These are phyloP conservation scores for Daktulosphaira vitifoliae DNA, from an alignment of 1,140 invertebrate genomes.

Conservation along the genomic window DNA sequence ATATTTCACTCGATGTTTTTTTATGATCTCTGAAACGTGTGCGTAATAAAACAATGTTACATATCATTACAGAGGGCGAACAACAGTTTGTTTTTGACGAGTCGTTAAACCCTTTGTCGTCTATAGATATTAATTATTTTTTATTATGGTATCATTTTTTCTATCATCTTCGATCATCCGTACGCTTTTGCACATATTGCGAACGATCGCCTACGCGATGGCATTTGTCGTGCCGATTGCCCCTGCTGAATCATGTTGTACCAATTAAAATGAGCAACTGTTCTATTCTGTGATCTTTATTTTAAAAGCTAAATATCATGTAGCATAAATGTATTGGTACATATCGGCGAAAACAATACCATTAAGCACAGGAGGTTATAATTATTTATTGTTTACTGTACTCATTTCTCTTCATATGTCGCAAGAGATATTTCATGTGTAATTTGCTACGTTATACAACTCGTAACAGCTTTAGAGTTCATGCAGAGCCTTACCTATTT, in stretches of 20 bases:
- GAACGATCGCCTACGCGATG: not conserved
- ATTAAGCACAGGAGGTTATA: too few relatives aligned
- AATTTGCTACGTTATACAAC: too few relatives aligned
- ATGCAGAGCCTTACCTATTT: conserved; percentile 23
- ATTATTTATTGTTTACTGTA: not conserved
- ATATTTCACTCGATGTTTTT: too few relatives aligned
- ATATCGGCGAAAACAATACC: too few relatives aligned
- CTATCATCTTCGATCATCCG: not conserved
- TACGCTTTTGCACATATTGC: conserved; percentile 16
- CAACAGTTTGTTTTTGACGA: conserved; percentile 2
- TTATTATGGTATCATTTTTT: not conserved
- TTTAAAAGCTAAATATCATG: too few relatives aligned
- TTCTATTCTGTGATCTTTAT: not conserved
- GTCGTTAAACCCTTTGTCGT: conserved; percentile 11
- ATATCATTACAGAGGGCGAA: too few relatives aligned
- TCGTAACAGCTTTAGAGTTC: not conserved
- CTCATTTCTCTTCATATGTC: conserved; percentile 5
- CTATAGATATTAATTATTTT: not conserved
- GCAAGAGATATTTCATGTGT: conserved; percentile 21
- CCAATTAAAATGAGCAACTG: conserved; percentile 15
- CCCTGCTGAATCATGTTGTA: conserved; percentile 25
- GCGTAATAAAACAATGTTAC: too few relatives aligned
- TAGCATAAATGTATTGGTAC: too few relatives aligned
- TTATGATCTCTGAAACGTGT: too few relatives aligned
- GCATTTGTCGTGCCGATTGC: too few relatives aligned